phyloP scores from a whole-genome alignment of 1,140 invertebrate species.

The Muscidifurax raptorellus region DNA sequence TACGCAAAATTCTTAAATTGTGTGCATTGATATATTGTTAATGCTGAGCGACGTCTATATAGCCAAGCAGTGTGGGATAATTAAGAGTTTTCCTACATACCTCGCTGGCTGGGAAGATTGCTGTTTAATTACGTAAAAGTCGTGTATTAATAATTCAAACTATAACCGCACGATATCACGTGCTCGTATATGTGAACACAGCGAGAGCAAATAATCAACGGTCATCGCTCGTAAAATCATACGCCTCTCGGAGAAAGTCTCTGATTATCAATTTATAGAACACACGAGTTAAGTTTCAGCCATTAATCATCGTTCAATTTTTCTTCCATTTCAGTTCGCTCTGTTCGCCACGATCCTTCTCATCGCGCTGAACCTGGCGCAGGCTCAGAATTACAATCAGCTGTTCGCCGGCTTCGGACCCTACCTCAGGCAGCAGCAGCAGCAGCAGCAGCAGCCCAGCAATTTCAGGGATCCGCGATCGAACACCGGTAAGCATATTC shows the following conservation, averaged over 20 bases:
- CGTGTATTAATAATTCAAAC: constrained; percentile 6
- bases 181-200: neutral
- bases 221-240: neutral
- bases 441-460: neutral
- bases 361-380: constrained; percentile 56
- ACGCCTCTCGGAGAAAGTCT: neutral
- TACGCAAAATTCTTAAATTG: too few relatives aligned
- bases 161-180: too few relatives aligned
- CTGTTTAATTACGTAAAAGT: constrained; percentile 28
- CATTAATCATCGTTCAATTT: neutral
- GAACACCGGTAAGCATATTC: constrained; percentile 64
- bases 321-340: constrained; percentile 60
- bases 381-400: constrained; percentile 68
- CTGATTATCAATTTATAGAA: neutral
- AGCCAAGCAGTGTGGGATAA: too few relatives aligned
- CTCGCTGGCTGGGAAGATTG: neutral
- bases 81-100: too few relatives aligned
- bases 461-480: constrained; percentile 68
- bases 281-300: neutral
- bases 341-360: constrained; percentile 64
- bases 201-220: neutral
- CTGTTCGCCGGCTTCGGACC: constrained; percentile 69
- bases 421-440: constrained; percentile 59
- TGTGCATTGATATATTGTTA: too few relatives aligned
- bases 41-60: too few relatives aligned